phyloP scores from a whole-genome alignment of 2,888 invertebrate species.

The Agrotis puta region DNA sequence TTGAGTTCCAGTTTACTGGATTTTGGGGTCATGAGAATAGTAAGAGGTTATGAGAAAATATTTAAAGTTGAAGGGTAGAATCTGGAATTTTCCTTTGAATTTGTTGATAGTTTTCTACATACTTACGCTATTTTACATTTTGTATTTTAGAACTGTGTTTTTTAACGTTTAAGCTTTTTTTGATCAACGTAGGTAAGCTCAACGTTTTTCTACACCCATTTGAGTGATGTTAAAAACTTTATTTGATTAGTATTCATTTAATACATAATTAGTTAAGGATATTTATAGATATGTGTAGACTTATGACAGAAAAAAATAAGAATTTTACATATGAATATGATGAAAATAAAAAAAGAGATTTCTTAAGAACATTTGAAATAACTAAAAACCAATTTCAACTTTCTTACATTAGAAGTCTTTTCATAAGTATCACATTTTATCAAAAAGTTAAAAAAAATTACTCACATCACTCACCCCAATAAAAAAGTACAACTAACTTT shows the following conservation, averaged over 20 bases:
- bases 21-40: constrained; percentile 72
- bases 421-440: background rate
- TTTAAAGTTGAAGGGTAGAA: constrained; percentile 12
- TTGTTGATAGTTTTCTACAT: background rate
- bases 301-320: no score
- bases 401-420: background rate
- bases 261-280: no score
- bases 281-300: no score
- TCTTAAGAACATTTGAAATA: background rate
- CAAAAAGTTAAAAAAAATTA: constrained; percentile 10
- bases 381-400: background rate
- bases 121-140: background rate
- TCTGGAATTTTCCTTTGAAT: background rate
- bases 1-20: constrained; percentile 64
- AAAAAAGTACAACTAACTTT: constrained; percentile 21
- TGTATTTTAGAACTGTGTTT: background rate
- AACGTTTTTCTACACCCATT: no score
- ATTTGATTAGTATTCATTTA: background rate
- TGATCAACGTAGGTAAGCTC: no score
- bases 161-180: background rate
- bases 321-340: no score
- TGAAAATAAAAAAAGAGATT: no score
- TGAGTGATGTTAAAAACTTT: no score
- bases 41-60: constrained; percentile 64
- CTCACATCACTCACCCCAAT: constrained; percentile 8